Base-by-base conservation (phyloP, 2,888 invertebrate species). In the Deroplatys truncata region DNA sequence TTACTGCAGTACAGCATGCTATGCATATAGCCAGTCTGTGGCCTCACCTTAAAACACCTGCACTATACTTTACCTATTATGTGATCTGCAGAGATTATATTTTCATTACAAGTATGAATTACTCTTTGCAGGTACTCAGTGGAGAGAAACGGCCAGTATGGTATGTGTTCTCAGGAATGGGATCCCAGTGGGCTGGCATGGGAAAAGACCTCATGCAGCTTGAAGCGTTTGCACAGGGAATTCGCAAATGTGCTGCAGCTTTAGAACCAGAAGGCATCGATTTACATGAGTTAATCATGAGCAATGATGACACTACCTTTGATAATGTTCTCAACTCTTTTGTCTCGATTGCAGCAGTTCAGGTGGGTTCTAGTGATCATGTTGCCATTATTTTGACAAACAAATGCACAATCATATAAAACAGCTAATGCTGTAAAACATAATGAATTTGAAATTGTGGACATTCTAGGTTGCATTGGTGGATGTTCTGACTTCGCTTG, bases 121-220 rank as follows among this genome's bases (percentile, higher is more conserved):
- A 13, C 13, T 43, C 1, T n/a, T 90, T 91, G 20, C 90, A 92
- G 92, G 93, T 93, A 91, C 92, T 93, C 89, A 93, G 94, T 16
- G 94, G 94, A 25, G 96, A 96, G 84, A 95, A 95, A 91, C 95
- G 97, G 25, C 98, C 99, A 0, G 94, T 99, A 89, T 99, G 99
- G 98, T 99, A 96, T 93, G 96, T 99, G 91, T 99, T 98, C 94
- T 97, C 98, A 85, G 99, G 99, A 90, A 99, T 99, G 99, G 99
- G 99, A 25, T 97, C 98, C 84, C 99, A 99, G 94, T 99, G 99
- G 99, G 95, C 97, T 86, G 98, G 98, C 92, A 99, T 99, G 99
- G 99, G 97, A 25, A 96, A 96, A 92, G 95, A 97, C 90, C 95
- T 99, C 91, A 96, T 99, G 96, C 94, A 95, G 91, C 94, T 99